A percentile compares a stretch with the other conserved stretches of the same genome.
Conservation (phyloP, 2,888 invertebrate genomes). For the Eurytoma adleriae region DNA sequence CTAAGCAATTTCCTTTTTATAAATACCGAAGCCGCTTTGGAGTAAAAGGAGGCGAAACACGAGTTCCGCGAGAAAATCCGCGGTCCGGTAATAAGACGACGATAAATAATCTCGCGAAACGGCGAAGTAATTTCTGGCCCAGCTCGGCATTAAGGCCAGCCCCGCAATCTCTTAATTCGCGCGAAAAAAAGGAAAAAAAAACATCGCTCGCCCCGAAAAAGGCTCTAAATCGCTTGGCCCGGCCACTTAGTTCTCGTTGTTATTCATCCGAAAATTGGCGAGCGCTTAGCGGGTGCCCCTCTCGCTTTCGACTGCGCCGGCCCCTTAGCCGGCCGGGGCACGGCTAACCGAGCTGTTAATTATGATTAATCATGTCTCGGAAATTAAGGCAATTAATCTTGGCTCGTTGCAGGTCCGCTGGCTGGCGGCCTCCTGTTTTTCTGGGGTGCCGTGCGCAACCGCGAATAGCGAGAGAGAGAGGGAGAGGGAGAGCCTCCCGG, state of each 20-base stretch:
- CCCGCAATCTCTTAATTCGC: conserved; percentile 74
- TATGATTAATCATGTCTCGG: conserved; percentile 74
- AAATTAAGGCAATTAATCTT: conserved; percentile 74
- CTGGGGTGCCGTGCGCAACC: conserved; percentile 8
- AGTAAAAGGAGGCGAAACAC: background rate
- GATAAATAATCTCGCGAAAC: conserved; percentile 72
- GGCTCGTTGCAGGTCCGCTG: conserved; percentile 49
- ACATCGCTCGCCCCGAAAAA: conserved; percentile 60
- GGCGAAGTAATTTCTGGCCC: conserved; percentile 72
- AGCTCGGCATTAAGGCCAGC: conserved; percentile 69
- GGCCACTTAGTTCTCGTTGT: conserved; percentile 12
- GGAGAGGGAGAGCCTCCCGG: conserved; percentile 35
- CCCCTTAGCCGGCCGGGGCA: conserved; percentile 11
- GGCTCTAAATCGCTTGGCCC: background rate
- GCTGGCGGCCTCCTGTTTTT: conserved; percentile 8
- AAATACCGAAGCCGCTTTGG: background rate
- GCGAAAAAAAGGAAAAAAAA: conserved; percentile 58
- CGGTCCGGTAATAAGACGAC: conserved; percentile 67
- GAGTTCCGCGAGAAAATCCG: conserved; percentile 30
- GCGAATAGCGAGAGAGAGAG: background rate
- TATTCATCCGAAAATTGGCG: conserved; percentile 5
- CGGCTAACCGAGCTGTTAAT: conserved; percentile 68
- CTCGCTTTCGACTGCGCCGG: conserved; percentile 20
- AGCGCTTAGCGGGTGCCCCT: background rate
- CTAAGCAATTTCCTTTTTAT: background rate